These are phyloP conservation scores for Dimorphilus gyrociliatus DNA, from an alignment of 2,888 invertebrate species.

Conservation along the genomic window DNA sequence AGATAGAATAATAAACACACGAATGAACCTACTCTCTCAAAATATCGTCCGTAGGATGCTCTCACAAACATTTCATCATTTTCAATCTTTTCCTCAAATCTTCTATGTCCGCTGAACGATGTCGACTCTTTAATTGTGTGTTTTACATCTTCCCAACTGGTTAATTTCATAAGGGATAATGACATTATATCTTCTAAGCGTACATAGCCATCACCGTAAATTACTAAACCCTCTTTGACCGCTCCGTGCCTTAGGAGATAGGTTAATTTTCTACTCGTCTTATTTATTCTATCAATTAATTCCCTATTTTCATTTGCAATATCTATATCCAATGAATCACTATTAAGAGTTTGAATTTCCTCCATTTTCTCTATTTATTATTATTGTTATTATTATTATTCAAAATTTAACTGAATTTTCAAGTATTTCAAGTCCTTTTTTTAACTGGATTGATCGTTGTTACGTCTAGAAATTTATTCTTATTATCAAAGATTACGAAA, in stretches of 20 bases:
- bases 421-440: too few relatives aligned
- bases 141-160: slow-evolving; percentile 16
- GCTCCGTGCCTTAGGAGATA: slow-evolving; percentile 29
- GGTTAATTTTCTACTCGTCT: slow-evolving; percentile 18
- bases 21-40: slow-evolving; percentile 20
- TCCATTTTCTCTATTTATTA: too few relatives aligned
- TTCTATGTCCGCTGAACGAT: slow-evolving; percentile 14
- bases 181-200: slow-evolving; percentile 15
- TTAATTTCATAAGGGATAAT: slow-evolving; percentile 15
- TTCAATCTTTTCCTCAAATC: slow-evolving; percentile 17
- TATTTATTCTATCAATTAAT: neutral
- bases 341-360: too few relatives aligned
- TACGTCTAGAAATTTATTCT: too few relatives aligned
- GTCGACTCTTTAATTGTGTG: slow-evolving; percentile 14
- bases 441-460: too few relatives aligned
- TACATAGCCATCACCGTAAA: slow-evolving; percentile 22
- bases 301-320: too few relatives aligned
- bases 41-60: slow-evolving; percentile 19
- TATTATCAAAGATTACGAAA: too few relatives aligned
- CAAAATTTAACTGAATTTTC: too few relatives aligned
- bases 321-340: too few relatives aligned
- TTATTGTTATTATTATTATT: too few relatives aligned
- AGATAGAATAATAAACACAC: too few relatives aligned
- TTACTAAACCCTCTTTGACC: slow-evolving; percentile 20
- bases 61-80: slow-evolving; percentile 16